Evolutionary conservation across 37 sponge, comb jelly and placozoan species (phyloP).

Genomic region (Mnemiopsis leidyi): DNA sequence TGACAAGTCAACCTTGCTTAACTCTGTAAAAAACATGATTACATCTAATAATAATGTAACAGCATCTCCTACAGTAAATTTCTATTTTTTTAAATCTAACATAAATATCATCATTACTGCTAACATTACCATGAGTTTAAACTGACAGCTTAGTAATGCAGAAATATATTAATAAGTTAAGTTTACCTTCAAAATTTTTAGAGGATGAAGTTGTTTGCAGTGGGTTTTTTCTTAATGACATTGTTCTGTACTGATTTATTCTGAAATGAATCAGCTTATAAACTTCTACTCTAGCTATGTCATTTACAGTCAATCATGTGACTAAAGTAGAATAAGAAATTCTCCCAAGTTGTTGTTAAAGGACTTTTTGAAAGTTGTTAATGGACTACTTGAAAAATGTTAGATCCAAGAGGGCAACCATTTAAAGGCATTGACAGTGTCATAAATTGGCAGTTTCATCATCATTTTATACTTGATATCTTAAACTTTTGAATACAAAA

Average conservation of each 20-base stretch:
- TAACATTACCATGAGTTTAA: not conserved
- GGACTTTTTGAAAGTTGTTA: not conserved
- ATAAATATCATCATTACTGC: not conserved
- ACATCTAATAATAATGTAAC: too few species aligned
- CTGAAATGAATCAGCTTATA: too few species aligned
- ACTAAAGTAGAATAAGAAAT: too few species aligned
- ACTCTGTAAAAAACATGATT: too few species aligned
- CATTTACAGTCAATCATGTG: too few species aligned
- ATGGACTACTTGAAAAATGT: not conserved
- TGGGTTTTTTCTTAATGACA: not conserved
- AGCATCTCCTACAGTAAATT: not conserved
- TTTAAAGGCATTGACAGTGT: too few species aligned
- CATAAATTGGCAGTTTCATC: too few species aligned
- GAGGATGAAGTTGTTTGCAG: not conserved
- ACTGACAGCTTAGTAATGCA: not conserved
- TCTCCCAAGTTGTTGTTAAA: not conserved
- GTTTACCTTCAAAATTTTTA: not conserved
- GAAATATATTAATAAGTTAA: not conserved
- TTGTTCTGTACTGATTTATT: not conserved
- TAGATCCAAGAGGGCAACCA: too few species aligned
- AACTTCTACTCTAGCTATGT: too few species aligned
- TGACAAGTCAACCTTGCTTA: not conserved
- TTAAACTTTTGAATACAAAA: too few species aligned
- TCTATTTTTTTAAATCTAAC: too few species aligned
- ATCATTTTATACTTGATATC: too few species aligned